These are phyloP conservation scores for Mesembrinibis cayennensis DNA, from an alignment of 2,113 vertebrate species.

Conservation along the genomic window DNA sequence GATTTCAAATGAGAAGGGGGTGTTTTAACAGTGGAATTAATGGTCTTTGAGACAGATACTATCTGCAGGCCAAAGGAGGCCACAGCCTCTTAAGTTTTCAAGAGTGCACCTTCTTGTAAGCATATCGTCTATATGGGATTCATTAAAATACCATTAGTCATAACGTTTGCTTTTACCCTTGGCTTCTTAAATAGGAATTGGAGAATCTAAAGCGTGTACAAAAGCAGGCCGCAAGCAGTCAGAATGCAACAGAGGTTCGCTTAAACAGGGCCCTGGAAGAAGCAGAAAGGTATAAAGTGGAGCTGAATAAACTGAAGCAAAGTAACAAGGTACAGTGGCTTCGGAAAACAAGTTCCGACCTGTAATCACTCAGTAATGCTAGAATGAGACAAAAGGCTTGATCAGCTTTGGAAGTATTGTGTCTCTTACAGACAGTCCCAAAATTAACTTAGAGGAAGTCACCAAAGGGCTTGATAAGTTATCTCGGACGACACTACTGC, in stretches of 20 bases:
- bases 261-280: slow-evolving; percentile 93
- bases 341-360: background rate
- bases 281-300: slow-evolving; percentile 81
- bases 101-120: background rate
- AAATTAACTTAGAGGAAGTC: background rate
- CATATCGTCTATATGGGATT: background rate
- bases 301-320: slow-evolving; percentile 86
- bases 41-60: background rate
- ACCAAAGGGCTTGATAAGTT: background rate
- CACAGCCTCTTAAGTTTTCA: background rate
- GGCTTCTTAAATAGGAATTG: slow-evolving; percentile 78
- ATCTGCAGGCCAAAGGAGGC: background rate
- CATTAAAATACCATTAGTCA: background rate
- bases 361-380: background rate
- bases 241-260: slow-evolving; percentile 83
- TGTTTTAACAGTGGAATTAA: background rate
- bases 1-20: background rate
- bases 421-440: background rate
- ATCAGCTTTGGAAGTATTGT: background rate
- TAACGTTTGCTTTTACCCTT: background rate
- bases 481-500: background rate
- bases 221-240: slow-evolving; percentile 81
- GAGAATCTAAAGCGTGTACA: slow-evolving; percentile 80
- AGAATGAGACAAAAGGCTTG: background rate
- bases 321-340: slow-evolving; percentile 81